A percentile compares a stretch with the other conserved stretches of the same genome.
These are phyloP conservation scores for Palythoa grandis DNA, from an alignment of 92 coral and sea anemone species.

Conservation along the genomic window DNA sequence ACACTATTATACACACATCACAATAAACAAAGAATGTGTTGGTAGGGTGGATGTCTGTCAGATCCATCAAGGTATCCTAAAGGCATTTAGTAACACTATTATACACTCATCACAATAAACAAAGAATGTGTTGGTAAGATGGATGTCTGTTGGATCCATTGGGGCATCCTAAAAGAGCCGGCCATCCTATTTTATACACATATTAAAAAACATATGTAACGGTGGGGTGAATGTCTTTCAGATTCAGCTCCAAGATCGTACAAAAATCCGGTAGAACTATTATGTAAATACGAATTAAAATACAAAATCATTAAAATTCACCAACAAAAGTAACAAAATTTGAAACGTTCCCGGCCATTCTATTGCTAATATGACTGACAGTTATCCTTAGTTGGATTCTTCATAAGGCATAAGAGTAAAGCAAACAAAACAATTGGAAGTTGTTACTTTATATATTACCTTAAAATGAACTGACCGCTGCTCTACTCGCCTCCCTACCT, in stretches of 20 bases:
- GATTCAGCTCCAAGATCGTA: not conserved
- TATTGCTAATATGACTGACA: too few species aligned
- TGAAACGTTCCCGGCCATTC: not conserved
- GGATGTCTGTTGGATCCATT: slow-evolving; percentile 89
- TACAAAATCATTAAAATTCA: too few species aligned
- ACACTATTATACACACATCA: not conserved
- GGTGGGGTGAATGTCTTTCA: slow-evolving; percentile 21
- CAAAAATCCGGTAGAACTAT: too few species aligned
- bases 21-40: slow-evolving; percentile 29
- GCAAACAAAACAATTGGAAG: not conserved
- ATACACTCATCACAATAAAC: not conserved
- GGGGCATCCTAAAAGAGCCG: slow-evolving; percentile 69
- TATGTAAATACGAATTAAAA: too few species aligned
- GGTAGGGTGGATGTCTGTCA: slow-evolving; percentile 92
- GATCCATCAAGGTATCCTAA: slow-evolving; percentile 91
- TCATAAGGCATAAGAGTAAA: too few species aligned
- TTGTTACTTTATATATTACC: slow-evolving; percentile 40
- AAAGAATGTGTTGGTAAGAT: slow-evolving; percentile 63
- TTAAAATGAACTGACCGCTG: slow-evolving; percentile 77
- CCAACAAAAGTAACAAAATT: not conserved
- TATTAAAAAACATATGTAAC: slow-evolving; percentile 19
- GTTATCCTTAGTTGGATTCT: too few species aligned
- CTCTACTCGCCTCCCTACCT: slow-evolving; percentile 61
- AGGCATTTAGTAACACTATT: not conserved
- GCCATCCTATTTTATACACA: not conserved